These are phyloP conservation scores for Ceyx erithaca DNA, from an alignment of 2,797 vertebrate species.

Conservation along the genomic window DNA sequence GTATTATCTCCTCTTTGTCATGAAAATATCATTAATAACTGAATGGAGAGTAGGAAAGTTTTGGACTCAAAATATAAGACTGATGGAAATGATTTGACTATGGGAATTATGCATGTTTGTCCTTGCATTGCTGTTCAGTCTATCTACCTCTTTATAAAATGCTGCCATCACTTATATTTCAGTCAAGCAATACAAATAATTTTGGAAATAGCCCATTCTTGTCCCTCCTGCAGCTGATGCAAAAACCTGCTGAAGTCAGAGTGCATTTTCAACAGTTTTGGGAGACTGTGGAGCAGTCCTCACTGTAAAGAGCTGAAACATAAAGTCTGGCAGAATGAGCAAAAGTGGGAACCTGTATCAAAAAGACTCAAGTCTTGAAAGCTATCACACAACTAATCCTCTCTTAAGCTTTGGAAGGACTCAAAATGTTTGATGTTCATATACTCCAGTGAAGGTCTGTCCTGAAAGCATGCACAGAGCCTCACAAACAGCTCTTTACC, in stretches of 20 bases:
- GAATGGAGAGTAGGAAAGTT: neutral
- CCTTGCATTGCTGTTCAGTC: neutral
- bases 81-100: neutral
- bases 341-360: neutral
- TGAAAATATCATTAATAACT: neutral
- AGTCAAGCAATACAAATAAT: neutral
- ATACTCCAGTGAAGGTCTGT: neutral
- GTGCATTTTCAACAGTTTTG: neutral
- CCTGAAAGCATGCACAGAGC: neutral
- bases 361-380: neutral
- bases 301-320: neutral
- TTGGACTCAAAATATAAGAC: neutral
- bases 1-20: neutral
- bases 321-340: neutral
- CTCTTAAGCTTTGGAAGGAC: neutral
- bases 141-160: neutral
- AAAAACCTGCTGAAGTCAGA: neutral
- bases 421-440: fast-evolving
- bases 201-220: neutral
- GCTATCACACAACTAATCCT: neutral
- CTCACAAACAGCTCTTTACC: neutral
- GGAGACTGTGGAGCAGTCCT: neutral
- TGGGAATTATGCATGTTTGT: neutral
- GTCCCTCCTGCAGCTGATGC: neutral
- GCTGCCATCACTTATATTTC: neutral